A percentile compares a stretch with the other conserved stretches of the same genome.
These are phyloP conservation scores for Scaptomyza pallida DNA, from an alignment of 1,140 invertebrate species.

Conservation along the genomic window DNA sequence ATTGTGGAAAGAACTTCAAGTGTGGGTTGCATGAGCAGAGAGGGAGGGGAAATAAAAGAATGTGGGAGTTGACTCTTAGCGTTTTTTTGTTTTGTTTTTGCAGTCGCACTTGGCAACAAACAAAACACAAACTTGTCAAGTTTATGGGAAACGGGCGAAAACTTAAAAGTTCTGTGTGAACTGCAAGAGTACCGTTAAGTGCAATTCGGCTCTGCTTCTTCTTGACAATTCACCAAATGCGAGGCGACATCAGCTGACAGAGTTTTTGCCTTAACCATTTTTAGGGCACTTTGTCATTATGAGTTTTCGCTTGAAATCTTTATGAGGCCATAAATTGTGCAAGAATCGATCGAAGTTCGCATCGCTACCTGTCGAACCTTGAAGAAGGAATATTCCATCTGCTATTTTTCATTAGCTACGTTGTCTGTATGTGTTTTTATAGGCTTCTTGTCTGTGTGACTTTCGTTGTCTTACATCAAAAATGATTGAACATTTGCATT, in stretches of 20 bases:
- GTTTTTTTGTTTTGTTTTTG: conserved; percentile 9
- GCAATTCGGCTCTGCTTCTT: conserved; percentile 7
- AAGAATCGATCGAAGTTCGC: conserved; percentile 26
- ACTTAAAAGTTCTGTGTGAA: conserved; percentile 67
- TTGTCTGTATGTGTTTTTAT: conserved; percentile 36
- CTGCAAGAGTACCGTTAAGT: conserved; percentile 6
- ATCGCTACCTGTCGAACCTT: conserved; percentile 17
- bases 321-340: conserved; percentile 72
- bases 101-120: conserved; percentile 44
- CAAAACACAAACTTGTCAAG: conserved; percentile 52
- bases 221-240: conserved; percentile 24
- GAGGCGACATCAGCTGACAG: conserved; percentile 44
- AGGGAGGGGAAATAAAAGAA: not conserved
- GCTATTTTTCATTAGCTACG: conserved; percentile 19
- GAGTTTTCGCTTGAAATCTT: conserved; percentile 63
- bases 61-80: conserved; percentile 15
- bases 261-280: too few species aligned
- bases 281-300: conserved; percentile 45
- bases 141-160: conserved; percentile 55
- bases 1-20: not conserved
- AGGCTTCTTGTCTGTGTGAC: conserved; percentile 39
- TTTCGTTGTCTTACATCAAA: conserved; percentile 75
- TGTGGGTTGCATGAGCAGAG: not conserved
- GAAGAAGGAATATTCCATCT: not conserved
- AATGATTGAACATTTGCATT: conserved; percentile 77